Evolutionary conservation across 2,888 invertebrate species (phyloP).

Genomic region (Melitaea athalia): DNA sequence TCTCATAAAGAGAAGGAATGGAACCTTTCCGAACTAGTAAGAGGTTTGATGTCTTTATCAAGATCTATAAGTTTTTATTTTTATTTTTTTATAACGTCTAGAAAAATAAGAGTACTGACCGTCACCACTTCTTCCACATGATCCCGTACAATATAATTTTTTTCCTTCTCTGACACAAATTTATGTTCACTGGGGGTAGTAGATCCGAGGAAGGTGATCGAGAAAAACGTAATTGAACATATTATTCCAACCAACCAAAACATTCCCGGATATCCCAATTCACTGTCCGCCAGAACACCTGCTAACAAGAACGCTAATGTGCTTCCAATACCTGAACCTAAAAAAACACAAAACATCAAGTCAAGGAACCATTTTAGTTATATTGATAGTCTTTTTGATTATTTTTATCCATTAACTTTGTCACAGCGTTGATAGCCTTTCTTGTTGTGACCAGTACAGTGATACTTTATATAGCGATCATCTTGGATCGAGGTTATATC

Average conservation of each 20-base stretch:
- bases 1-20: too few relatives aligned
- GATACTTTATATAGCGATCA: too few relatives aligned
- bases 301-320: constrained; percentile 84
- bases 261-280: constrained; percentile 84
- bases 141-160: constrained; percentile 63
- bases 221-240: constrained; percentile 72
- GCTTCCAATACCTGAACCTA: constrained; percentile 85
- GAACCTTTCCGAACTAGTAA: too few relatives aligned
- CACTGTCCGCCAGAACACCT: constrained; percentile 81
- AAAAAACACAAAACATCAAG: neutral
- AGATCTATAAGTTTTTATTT: too few relatives aligned
- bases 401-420: too few relatives aligned
- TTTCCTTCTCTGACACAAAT: constrained; percentile 73
- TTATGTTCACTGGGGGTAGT: constrained; percentile 72
- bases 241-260: constrained; percentile 83
- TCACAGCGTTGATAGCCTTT: too few relatives aligned
- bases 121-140: constrained; percentile 42
- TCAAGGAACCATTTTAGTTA: too few relatives aligned
- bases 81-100: too few relatives aligned
- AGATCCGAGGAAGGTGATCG: constrained; percentile 71
- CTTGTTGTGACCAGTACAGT: too few relatives aligned
- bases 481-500: too few relatives aligned
- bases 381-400: too few relatives aligned
- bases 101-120: constrained; percentile 39
- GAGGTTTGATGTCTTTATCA: too few relatives aligned